Percentiles rank a stretch among this genome's conserved stretches.
Evolutionary conservation across 1,140 invertebrate genomes (phyloP).

Genomic region (Zophobas morio): DNA sequence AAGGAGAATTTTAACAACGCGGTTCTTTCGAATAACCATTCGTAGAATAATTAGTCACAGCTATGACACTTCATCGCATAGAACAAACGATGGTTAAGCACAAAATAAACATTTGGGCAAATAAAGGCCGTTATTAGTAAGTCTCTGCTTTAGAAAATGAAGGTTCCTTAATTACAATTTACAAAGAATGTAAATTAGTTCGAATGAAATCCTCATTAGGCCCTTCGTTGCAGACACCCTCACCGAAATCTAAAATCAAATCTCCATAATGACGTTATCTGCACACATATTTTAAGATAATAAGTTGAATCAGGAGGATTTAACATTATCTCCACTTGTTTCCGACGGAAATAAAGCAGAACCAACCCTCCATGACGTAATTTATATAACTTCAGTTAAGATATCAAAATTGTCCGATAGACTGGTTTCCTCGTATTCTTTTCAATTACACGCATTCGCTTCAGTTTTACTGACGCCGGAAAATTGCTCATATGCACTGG

Average conservation of each 20-base stretch:
- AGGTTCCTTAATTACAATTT: conserved; percentile 11
- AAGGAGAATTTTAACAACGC: conserved; percentile 20
- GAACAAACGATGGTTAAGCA: not conserved
- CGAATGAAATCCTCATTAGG: conserved; percentile 15
- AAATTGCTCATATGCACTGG: too few relatives aligned
- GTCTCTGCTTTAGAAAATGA: not conserved
- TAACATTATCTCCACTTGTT: conserved; percentile 13
- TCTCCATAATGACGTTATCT: conserved; percentile 1
- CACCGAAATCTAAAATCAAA: not conserved
- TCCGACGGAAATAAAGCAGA: conserved; percentile 34
- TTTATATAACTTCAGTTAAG: conserved; percentile 24
- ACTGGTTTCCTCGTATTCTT: not conserved
- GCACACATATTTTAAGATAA: conserved; percentile 18
- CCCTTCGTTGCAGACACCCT: not conserved
- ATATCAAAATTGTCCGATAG: conserved; percentile 15
- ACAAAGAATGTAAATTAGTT: conserved; percentile 20
- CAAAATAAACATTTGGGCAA: not conserved
- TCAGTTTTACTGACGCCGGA: too few relatives aligned
- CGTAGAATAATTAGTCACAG: conserved; percentile 29
- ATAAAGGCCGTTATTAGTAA: conserved; percentile 3
- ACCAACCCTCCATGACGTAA: conserved; percentile 17
- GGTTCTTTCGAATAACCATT: conserved; percentile 8
- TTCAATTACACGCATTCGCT: not conserved
- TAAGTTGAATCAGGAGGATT: conserved; percentile 13
- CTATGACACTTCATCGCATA: not conserved